Evolutionary conservation across 2,888 invertebrate genomes (phyloP), one percentile per base, ranked within the genome.

Genomic region (Bimastos eiseni): DNA sequence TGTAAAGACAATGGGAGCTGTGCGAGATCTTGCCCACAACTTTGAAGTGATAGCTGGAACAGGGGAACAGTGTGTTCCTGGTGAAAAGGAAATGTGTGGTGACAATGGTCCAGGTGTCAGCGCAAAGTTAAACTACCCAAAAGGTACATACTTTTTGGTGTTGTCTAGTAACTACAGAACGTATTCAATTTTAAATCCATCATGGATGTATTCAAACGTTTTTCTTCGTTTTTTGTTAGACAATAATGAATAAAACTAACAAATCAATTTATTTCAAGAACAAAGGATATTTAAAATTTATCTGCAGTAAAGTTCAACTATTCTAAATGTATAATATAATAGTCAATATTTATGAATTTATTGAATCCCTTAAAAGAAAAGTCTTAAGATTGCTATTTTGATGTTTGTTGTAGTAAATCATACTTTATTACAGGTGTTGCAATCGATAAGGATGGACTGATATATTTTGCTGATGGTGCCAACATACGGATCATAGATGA

Each of bases 391-490:
- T 70, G 70, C 70, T 55, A 55, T 30, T 3, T 30, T 55, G 55
- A 55, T 30, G 3, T n/a, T 6, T n/a, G 41, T 17, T 41, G 8
- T 38, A 8, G 8, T 38, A 8, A 70, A 70, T 70, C 70, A n/a
- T 49, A n/a, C 70, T 70, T 70, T 49, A 24, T 70, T 70, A n/a
- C 94, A 97, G 97, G 98, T 92, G 97, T 99, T 92, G 98, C 98
- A 38, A 98, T 99, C 93, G 98, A 98, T 90, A 98, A 98, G 90
- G 98, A 98, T 94, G 98, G 98, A 94, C 98, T 98, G 34, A 97
- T 99, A 97, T 99, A 98, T 95, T 97, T 99, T 92, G 98, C 99
- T 90, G 99, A 99, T 95, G 99, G 99, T 89, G 98, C 98, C 1
- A 98, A 98, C 94, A 98, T 99, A 91, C 96, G 99, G 92, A 97